These are phyloP conservation scores for Corbicula japonica DNA, from an alignment of 2,888 invertebrate genomes.

Conservation along the genomic window DNA sequence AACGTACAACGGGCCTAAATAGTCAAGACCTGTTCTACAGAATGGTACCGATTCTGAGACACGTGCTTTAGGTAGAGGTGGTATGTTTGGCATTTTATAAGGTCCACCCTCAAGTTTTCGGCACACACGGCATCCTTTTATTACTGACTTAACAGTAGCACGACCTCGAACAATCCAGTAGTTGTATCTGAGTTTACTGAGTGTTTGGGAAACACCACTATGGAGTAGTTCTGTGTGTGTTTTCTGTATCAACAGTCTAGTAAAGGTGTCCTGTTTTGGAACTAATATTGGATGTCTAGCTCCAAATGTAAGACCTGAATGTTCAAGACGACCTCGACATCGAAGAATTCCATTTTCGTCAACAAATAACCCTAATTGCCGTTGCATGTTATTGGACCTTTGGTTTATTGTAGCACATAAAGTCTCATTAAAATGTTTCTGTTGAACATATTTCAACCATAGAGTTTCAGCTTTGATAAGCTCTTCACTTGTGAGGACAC, in stretches of 20 bases:
- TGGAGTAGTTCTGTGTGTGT: slow-evolving; percentile 1
- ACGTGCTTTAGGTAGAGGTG: too few relatives aligned
- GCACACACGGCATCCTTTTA: neutral
- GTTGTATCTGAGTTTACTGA: neutral
- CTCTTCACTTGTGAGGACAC: neutral
- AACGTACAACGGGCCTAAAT: too few relatives aligned
- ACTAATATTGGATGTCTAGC: slow-evolving; percentile 9
- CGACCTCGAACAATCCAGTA: neutral
- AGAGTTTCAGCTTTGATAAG: neutral
- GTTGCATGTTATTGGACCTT: neutral
- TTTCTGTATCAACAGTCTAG: neutral
- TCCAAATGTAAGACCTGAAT: neutral
- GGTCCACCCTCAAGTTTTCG: slow-evolving; percentile 7
- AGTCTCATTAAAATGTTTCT: neutral
- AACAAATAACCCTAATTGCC: slow-evolving; percentile 7
- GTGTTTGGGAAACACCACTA: slow-evolving; percentile 9
- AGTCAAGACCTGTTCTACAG: too few relatives aligned
- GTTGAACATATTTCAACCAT: slow-evolving; percentile 7
- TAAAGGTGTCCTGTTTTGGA: neutral
- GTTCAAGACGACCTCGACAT: slow-evolving; percentile 11
- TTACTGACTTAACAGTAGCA: neutral
- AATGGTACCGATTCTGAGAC: too few relatives aligned
- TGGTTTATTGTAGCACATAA: neutral
- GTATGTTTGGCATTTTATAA: too few relatives aligned
- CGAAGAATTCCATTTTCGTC: neutral